These are phyloP conservation scores for Oryzias javanicus DNA, from an alignment of 2,113 vertebrate genomes.

Conservation along the genomic window DNA sequence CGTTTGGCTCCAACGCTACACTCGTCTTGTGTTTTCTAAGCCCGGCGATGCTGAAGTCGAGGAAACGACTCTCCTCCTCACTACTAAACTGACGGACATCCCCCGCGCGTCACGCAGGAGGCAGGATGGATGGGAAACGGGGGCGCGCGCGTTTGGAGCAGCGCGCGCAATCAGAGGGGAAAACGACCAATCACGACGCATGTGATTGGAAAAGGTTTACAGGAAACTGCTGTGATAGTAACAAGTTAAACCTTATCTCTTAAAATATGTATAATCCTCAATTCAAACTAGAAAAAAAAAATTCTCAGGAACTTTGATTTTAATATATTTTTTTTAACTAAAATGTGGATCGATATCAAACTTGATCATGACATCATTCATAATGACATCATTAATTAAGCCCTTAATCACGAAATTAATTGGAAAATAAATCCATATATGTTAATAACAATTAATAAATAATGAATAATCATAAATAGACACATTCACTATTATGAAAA, in stretches of 20 bases:
- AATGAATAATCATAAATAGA: neutral
- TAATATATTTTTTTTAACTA: no score
- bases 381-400: no score
- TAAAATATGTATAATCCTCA: no score
- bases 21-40: conserved; percentile 1
- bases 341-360: no score
- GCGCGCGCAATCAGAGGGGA: conserved; percentile 2
- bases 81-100: conserved; percentile 4
- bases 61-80: conserved; percentile 35
- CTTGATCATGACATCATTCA: no score
- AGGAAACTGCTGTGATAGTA: neutral
- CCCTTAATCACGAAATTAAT: no score
- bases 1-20: no score
- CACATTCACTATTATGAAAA: no score
- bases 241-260: no score
- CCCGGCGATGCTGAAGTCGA: neutral
- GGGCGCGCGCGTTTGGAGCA: conserved; percentile 13
- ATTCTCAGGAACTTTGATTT: no score
- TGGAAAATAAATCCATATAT: neutral
- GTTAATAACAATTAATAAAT: neutral
- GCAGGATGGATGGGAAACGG: neutral
- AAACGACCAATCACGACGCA: neutral
- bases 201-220: neutral
- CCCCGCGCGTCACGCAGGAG: conserved; percentile 5
- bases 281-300: no score